phyloP scores from a whole-genome alignment of 2,888 invertebrate genomes.

The Therioaphis trifolii region DNA sequence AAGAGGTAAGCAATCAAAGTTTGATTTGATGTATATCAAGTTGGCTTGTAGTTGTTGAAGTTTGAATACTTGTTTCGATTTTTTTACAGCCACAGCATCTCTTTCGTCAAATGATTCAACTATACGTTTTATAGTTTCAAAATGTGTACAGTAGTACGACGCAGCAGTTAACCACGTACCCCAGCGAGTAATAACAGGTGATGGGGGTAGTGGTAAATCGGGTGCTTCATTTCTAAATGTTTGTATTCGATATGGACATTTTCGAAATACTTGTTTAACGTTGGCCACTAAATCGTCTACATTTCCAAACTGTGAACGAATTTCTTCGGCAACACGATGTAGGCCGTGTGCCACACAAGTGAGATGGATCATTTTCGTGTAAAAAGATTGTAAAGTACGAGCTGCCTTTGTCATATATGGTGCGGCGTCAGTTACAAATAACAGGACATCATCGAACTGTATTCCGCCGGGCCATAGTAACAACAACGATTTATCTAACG shows the following conservation, averaged over 20 bases:
- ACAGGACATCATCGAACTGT: conserved; percentile 12
- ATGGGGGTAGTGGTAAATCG: conserved; percentile 65
- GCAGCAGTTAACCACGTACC: conserved; percentile 67
- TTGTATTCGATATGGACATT: conserved; percentile 65
- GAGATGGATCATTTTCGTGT: not conserved
- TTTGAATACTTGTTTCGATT: not conserved
- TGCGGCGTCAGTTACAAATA: conserved; percentile 16
- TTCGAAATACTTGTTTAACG: conserved; percentile 67
- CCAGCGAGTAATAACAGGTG: conserved; percentile 67
- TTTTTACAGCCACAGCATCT: not conserved
- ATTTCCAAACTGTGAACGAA: conserved; percentile 9
- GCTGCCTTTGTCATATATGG: conserved; percentile 13
- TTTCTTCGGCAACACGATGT: conserved; percentile 25
- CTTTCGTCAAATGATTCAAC: conserved; percentile 13
- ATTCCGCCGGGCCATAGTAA: conserved; percentile 22
- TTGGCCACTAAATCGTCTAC: conserved; percentile 65
- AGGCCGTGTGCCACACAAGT: not conserved
- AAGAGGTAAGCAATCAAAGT: conserved; percentile 21
- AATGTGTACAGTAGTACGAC: conserved; percentile 65
- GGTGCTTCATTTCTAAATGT: conserved; percentile 64
- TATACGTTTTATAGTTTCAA: conserved; percentile 60
- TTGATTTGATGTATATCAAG: conserved; percentile 38
- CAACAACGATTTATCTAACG: conserved; percentile 14
- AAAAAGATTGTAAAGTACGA: not conserved
- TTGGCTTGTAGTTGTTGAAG: conserved; percentile 6